These are phyloP conservation scores for Cariama cristata DNA, from an alignment of 2,113 vertebrate genomes.

Conservation along the genomic window DNA sequence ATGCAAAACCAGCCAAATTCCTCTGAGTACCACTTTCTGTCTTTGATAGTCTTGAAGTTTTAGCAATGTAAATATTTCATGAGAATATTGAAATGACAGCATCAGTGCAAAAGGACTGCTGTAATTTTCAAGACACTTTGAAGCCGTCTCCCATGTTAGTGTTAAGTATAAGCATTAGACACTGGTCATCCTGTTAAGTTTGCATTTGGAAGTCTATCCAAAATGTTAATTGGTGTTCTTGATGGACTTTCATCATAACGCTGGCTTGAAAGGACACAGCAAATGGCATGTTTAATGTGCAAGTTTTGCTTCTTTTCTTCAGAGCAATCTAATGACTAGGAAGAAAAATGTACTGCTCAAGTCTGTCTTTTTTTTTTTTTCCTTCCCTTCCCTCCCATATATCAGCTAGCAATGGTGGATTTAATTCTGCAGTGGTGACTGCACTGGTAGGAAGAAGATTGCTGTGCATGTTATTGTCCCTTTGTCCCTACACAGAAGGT, in stretches of 20 bases:
- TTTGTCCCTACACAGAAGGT: not conserved
- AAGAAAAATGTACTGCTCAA: not conserved
- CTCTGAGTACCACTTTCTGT: not conserved
- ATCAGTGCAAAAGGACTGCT: not conserved
- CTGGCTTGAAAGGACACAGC: not conserved
- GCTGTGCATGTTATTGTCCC: not conserved
- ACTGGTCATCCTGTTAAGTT: not conserved
- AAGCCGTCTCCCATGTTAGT: not conserved
- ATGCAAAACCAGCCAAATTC: not conserved
- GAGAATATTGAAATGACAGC: not conserved
- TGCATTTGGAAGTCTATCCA: not conserved
- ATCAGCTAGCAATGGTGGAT: not conserved
- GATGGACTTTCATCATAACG: not conserved
- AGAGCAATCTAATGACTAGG: not conserved
- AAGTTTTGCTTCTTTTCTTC: not conserved
- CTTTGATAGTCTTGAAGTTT: not conserved
- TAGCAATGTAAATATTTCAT: not conserved
- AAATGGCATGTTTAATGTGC: not conserved
- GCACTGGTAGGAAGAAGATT: not conserved
- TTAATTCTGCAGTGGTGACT: not conserved
- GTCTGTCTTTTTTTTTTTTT: not conserved
- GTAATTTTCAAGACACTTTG: not conserved
- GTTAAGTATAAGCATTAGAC: not conserved
- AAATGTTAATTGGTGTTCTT: not conserved
- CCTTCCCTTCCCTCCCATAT: not conserved